Conservation (phyloP, 2,113 vertebrate species). For the Gallinago media region DNA sequence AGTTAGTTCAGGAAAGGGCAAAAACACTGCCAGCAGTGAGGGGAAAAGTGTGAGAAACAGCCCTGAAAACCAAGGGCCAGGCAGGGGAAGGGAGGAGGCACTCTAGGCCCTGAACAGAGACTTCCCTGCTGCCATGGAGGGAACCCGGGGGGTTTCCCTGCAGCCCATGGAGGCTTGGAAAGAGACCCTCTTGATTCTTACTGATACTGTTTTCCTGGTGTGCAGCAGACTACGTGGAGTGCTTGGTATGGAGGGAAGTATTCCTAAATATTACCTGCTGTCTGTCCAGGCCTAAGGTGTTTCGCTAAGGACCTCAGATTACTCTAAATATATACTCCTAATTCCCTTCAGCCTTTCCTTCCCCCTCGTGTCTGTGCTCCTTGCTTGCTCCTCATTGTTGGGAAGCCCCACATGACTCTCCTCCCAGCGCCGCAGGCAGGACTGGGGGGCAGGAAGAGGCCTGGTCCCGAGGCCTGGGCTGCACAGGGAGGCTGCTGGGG, state of each 20-base stretch:
- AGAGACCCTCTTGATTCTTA: background rate
- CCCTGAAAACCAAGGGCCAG: fast-evolving
- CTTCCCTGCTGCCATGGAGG: fast-evolving
- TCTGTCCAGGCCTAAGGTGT: background rate
- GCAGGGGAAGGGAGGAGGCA: background rate
- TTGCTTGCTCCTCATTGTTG: background rate
- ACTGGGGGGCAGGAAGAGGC: background rate
- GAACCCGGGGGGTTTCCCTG: background rate
- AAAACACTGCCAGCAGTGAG: fast-evolving
- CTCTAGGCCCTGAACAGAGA: background rate
- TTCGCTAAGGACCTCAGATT: background rate
- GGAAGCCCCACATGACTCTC: fast-evolving
- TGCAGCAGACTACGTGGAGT: background rate
- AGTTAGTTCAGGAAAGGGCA: background rate
- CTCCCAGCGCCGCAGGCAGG: fast-evolving
- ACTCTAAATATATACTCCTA: background rate
- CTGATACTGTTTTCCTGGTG: background rate
- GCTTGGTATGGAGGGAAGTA: background rate
- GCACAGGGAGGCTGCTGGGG: background rate
- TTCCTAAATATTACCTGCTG: background rate
- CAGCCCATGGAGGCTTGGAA: background rate
- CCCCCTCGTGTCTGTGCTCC: background rate
- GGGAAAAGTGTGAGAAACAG: background rate
- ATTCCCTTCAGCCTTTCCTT: background rate
- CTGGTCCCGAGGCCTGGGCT: background rate